Evolutionary conservation across 2,113 vertebrate species (phyloP).

Genomic region (Miniopterus natalensis): DNA sequence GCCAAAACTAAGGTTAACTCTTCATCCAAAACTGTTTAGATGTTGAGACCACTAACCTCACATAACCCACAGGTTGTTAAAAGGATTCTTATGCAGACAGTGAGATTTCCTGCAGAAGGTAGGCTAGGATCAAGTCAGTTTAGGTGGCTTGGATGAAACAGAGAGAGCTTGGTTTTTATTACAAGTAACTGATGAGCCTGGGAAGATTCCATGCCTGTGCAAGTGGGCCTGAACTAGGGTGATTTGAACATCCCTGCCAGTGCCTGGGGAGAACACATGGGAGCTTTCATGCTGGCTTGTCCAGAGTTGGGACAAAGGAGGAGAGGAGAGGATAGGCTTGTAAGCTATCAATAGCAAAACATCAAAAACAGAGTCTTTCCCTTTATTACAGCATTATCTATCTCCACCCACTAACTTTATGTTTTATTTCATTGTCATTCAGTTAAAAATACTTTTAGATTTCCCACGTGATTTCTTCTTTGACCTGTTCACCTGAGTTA

Average conservation of each 20-base stretch:
- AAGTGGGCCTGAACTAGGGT: background rate
- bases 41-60: background rate
- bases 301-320: background rate
- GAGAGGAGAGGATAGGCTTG: background rate
- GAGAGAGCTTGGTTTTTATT: background rate
- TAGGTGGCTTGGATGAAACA: background rate
- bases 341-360: background rate
- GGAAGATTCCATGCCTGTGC: background rate
- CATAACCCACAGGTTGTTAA: background rate
- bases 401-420: background rate
- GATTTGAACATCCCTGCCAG: background rate
- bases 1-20: background rate
- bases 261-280: rapidly evolving
- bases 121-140: background rate
- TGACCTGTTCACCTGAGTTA: background rate
- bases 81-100: background rate
- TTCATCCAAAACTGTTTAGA: background rate
- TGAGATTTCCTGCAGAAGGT: background rate
- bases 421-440: background rate
- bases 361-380: background rate
- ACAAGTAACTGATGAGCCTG: background rate
- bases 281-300: background rate
- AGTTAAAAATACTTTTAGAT: background rate
- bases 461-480: background rate
- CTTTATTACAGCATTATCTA: background rate